These are phyloP conservation scores for Drosophila demipolita DNA, from an alignment of 2,888 invertebrate species.

Conservation along the genomic window DNA sequence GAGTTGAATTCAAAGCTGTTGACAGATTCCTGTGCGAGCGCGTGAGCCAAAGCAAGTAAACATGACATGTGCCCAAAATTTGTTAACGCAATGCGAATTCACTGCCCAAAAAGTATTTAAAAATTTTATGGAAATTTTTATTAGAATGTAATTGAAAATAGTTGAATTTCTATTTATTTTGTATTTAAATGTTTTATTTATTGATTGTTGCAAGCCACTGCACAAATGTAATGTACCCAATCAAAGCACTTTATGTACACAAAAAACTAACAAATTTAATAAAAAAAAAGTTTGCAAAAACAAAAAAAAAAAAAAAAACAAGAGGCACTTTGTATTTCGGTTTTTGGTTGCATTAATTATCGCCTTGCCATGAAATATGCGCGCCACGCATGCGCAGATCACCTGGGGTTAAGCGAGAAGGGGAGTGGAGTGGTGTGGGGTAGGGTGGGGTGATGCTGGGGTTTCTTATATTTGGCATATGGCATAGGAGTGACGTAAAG, in stretches of 20 bases:
- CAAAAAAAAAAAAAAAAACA: constrained; percentile 34
- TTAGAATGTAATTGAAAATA: neutral
- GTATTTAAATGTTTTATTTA: neutral
- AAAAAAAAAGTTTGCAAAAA: constrained; percentile 50
- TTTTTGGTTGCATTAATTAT: constrained; percentile 80
- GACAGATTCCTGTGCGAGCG: constrained; percentile 57
- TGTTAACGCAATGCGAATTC: constrained; percentile 4
- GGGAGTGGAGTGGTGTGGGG: neutral
- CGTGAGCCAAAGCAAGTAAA: constrained; percentile 23
- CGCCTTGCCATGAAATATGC: constrained; percentile 80
- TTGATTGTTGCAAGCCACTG: neutral
- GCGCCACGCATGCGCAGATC: constrained; percentile 73
- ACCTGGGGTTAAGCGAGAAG: constrained; percentile 7
- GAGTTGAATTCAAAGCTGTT: constrained; percentile 40
- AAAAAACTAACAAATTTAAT: constrained; percentile 69
- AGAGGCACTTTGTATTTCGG: constrained; percentile 65
- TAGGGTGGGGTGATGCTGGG: neutral
- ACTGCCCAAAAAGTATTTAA: neutral
- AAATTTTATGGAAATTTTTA: neutral
- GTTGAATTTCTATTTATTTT: too few species aligned
- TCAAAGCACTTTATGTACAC: constrained; percentile 23
- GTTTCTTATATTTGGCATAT: constrained; percentile 11
- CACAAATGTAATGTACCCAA: constrained; percentile 10
- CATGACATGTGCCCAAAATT: constrained; percentile 6
- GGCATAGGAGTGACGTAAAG: constrained; percentile 25